Evolutionary conservation across 1,140 invertebrate species (phyloP), one percentile per base, ranked within the genome.

Genomic region (Drosophila setifemur): DNA sequence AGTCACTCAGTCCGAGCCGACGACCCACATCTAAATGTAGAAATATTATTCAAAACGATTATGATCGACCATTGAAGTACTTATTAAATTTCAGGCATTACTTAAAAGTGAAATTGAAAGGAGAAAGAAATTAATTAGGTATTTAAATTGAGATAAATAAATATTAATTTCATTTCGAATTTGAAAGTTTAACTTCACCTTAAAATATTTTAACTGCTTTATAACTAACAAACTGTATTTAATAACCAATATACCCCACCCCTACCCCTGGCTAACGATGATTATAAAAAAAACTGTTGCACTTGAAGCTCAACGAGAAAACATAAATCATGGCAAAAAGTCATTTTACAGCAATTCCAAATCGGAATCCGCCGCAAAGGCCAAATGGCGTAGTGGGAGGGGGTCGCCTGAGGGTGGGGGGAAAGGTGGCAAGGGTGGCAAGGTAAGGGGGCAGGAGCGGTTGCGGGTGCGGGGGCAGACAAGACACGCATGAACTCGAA

Each of bases 251-350:
- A 39, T 11, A 45, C 58, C 50, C 8, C 4, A 14, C 12, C 18
- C 23, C n/a, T 12, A 3, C 12, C 3, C 9, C n/a, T 21, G 28
- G n/a, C n/a, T n/a, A n/a, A n/a, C n/a, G n/a, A n/a, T n/a, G n/a
- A 23, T 37, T 37, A 39, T 23, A 39, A 14, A 67, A 33, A 40
- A 37, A 70, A 58, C 44, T 55, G 26, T 48, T 79, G 75, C 71
- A 79, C 76, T 82, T 81, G 50, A 78, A 73, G 37, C 76, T 37
- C 55, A 73, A 77, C 66, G 44, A 50, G 29, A 28, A 75, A 54
- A 52, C 78, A 82, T 82, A 83, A 83, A 81, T 82, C 77, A 81
- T 82, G 64, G 72, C 52, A 60, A 70, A 67, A 74, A 70, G 63
- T 43, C 29, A 50, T 70, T 58, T 35, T 43, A 40, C 28, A 35